phyloP scores from a whole-genome alignment of 2,113 vertebrate species.

The Catharus bicknelli region DNA sequence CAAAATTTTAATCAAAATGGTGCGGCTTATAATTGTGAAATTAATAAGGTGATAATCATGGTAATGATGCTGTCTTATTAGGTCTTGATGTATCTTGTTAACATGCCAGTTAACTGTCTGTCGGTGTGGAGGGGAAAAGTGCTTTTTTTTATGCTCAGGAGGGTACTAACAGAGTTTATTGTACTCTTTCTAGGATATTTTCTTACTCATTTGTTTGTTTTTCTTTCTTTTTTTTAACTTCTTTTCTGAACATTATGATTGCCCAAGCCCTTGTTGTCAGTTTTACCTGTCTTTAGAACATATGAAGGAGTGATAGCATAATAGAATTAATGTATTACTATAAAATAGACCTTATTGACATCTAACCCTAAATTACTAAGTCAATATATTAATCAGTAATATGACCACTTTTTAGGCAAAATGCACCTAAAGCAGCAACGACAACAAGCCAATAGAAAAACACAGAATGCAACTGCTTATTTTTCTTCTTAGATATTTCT shows the following conservation, averaged over 20 bases:
- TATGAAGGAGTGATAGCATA: background rate
- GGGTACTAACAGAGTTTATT: background rate
- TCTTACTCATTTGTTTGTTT: background rate
- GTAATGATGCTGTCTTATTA: constrained; percentile 65
- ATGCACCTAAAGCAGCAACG: background rate
- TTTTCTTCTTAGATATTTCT: constrained; percentile 2
- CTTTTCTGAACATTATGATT: background rate
- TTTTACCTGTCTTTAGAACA: background rate
- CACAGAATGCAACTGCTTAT: background rate
- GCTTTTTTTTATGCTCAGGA: background rate
- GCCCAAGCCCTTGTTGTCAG: background rate
- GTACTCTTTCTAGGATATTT: background rate
- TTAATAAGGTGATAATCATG: constrained; percentile 62
- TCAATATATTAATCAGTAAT: background rate
- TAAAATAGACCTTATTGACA: background rate
- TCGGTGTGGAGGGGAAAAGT: background rate
- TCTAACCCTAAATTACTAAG: background rate
- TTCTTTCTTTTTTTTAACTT: background rate
- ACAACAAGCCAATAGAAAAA: background rate
- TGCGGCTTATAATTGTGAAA: background rate
- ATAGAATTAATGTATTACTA: background rate
- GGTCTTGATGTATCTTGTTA: constrained; percentile 61
- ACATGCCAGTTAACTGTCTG: constrained; percentile 14
- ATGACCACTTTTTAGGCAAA: background rate
- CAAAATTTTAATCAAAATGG: no score